Base-by-base conservation (phyloP, 1,140 invertebrate genomes). In the Drosophila erecta region DNA sequence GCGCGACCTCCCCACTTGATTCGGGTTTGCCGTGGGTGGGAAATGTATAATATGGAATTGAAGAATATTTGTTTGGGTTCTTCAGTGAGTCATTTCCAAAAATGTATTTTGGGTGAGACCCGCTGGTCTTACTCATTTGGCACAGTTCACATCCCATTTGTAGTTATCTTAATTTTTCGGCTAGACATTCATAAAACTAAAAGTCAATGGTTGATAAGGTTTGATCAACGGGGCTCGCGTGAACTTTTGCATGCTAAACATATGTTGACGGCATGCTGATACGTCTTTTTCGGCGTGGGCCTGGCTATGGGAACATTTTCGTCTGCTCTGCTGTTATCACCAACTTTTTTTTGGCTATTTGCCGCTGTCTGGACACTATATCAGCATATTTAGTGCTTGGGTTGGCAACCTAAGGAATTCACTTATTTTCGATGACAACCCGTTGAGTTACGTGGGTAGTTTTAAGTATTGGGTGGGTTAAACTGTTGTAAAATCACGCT, bases 191-290 rank as follows among this genome's bases (percentile, higher is more conserved):
- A 40, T 50, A 46, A 64, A 85, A 85, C 76, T 80, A 64, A 62
- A 75, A 71, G 74, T 78, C 83, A 77, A 55, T 69, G 60, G 8
- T 60, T 76, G 81, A 81, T 85, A 85, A 85, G 78, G 56, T 8
- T 50, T 73, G 55, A 6, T 50, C 14, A 20, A 70, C 27, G 38
- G 12, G 12, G 24, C 11, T 22, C 33, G 35, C 8, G 2, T 60
- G 58, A 35, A 61, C 51, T 65, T 47, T 50, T 24, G 8, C 44
- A 38, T 71, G 40, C 27, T 47, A 37, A 55, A 49, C 61, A 80
- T 81, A 69, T 75, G 51, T 53, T 74, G 14, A 38, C 33, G 14
- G 14, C 59, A 51, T 73, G 72, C 55, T 79, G 62, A 54, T 43
- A 53, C 30, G 40, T 46, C 40, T 47, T 33, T 51, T 70, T 61